phyloP scores from a whole-genome alignment of 2,888 invertebrate species.

The Formica aserva region DNA sequence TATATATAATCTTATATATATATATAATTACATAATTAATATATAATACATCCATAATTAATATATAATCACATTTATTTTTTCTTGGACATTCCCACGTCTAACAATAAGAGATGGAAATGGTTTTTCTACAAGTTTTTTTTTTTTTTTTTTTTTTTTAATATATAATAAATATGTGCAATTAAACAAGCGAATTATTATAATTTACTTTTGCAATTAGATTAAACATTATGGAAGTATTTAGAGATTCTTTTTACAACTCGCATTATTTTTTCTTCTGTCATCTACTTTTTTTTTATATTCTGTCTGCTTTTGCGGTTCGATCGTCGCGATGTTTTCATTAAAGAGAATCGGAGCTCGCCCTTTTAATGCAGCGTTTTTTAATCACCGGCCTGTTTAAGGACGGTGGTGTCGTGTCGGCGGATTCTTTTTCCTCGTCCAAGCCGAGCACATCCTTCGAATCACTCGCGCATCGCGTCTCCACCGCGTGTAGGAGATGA shows the following conservation, averaged over 20 bases:
- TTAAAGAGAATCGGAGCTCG: constrained; percentile 21
- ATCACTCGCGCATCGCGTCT: constrained; percentile 36
- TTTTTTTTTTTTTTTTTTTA: not conserved
- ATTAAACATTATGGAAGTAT: not conserved
- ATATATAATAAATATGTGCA: not conserved
- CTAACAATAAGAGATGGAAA: not conserved
- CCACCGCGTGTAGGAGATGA: constrained; percentile 32
- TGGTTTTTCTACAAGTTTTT: not conserved
- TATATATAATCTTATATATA: too few species aligned
- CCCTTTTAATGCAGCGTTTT: constrained; percentile 16
- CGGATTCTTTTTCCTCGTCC: constrained; percentile 2
- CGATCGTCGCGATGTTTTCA: not conserved
- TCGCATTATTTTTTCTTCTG: not conserved
- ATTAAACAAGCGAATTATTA: not conserved
- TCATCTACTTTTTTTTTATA: not conserved
- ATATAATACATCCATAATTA: too few species aligned
- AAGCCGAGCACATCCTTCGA: constrained; percentile 32
- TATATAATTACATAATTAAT: too few species aligned
- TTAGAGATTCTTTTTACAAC: not conserved
- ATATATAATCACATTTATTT: too few species aligned
- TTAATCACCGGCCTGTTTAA: constrained; percentile 35
- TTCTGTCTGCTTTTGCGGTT: not conserved
- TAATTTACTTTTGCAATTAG: not conserved
- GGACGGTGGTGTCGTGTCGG: not conserved
- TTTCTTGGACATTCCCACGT: too few species aligned